These are phyloP conservation scores for Pitangus sulphuratus DNA, from an alignment of 2,797 vertebrate genomes.

Conservation along the genomic window DNA sequence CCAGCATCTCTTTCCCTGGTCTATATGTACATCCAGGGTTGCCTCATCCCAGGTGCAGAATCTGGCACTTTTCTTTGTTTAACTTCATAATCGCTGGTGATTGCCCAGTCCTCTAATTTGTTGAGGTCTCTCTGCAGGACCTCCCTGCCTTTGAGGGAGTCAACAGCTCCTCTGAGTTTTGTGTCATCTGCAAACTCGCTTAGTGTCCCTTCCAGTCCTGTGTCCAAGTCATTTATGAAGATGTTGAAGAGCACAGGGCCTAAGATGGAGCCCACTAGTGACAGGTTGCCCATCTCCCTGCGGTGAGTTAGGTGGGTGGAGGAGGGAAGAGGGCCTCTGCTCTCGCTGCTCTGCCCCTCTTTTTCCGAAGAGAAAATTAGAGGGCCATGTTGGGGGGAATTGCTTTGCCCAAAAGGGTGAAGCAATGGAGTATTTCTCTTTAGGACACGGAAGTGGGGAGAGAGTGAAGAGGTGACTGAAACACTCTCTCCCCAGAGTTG, in stretches of 20 bases:
- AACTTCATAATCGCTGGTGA: background rate
- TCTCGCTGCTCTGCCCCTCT: background rate
- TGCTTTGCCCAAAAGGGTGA: background rate
- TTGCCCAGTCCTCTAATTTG: background rate
- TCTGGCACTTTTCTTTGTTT: background rate
- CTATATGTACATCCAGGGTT: background rate
- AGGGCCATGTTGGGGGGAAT: fast-evolving
- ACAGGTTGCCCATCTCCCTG: background rate
- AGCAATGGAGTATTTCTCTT: background rate
- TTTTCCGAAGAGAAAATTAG: background rate
- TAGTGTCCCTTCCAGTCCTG: background rate
- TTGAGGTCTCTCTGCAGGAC: background rate
- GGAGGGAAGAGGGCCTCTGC: background rate
- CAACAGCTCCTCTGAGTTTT: background rate
- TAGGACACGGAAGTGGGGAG: background rate
- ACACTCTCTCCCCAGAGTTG: background rate
- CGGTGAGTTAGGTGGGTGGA: fast-evolving
- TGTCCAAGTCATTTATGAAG: background rate
- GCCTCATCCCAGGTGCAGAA: background rate
- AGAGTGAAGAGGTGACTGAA: background rate
- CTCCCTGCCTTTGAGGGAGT: background rate
- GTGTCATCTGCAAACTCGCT: background rate
- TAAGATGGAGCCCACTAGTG: background rate
- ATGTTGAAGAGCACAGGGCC: background rate
- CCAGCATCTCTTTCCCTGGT: background rate